phyloP scores from a whole-genome alignment of 2,113 vertebrate species.

The Eidolon helvum region DNA sequence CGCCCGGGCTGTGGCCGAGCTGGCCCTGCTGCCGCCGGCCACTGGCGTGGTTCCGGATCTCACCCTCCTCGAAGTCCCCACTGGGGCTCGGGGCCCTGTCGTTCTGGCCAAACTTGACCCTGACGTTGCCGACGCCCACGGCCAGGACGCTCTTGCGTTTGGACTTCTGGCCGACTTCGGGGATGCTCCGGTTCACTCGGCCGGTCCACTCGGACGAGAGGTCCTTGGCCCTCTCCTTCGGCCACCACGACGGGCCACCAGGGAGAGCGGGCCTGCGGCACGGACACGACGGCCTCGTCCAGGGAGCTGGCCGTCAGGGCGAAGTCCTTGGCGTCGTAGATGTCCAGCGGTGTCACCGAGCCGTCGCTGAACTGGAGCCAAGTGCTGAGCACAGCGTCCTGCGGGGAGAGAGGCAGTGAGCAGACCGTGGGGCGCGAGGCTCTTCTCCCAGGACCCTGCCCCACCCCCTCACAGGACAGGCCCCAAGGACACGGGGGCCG shows the following conservation, averaged over 20 bases:
- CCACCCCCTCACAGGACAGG: background rate
- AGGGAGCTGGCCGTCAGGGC: conserved; percentile 90
- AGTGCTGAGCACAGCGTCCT: conserved; percentile 95
- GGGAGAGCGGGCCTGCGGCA: conserved; percentile 81
- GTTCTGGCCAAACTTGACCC: conserved; percentile 90
- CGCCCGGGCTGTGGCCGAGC: conserved; percentile 84
- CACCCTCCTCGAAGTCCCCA: conserved; percentile 80
- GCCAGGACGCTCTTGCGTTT: conserved; percentile 94
- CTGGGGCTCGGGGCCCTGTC: conserved; percentile 76
- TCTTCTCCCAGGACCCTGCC: background rate
- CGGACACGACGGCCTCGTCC: conserved; percentile 88
- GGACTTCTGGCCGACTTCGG: conserved; percentile 93
- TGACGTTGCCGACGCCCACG: conserved; percentile 87
- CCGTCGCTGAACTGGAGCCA: conserved; percentile 99
- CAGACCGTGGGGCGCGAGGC: too few relatives aligned
- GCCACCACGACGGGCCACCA: conserved; percentile 90
- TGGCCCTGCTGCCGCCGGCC: conserved; percentile 86
- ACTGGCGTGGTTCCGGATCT: conserved; percentile 88
- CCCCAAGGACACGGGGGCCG: background rate
- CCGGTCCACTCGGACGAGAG: conserved; percentile 93
- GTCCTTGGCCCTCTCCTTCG: conserved; percentile 93
- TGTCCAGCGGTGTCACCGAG: conserved; percentile 92
- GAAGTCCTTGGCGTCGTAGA: conserved; percentile 92
- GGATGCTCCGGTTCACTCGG: conserved; percentile 94
- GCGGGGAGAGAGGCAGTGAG: conserved; percentile 67